Base-by-base conservation (phyloP, 2,888 invertebrate genomes). In the Lissonota sp. region DNA sequence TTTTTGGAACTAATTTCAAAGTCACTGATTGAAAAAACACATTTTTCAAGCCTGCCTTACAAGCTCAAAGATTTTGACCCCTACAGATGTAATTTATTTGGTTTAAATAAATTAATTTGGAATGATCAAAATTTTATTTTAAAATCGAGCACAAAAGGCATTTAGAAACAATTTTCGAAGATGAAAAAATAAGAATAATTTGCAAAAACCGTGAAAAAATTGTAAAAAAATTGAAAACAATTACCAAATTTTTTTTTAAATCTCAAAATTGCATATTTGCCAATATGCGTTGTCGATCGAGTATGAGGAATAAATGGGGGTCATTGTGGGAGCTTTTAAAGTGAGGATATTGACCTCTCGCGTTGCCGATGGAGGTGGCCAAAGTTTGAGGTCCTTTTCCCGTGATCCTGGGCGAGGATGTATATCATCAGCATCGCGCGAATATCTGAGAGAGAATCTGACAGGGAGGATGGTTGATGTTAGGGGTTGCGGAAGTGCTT, bases 381-480 rank as follows among this genome's bases (percentile, higher is more conserved):
- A 75, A 87, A 87, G 87, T 87, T 87, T 87, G 87, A 87, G 87
- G 87, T 87, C 85, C n/a, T 14, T n/a, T 6, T 12, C 84, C 78
- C 63, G 57, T 72, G 78, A 70, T 84, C 81, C 78, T 77, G 81
- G 79, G 78, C 79, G 74, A 71, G 83, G 57, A 79, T 78, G 85
- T 84, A n/a, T n/a, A n/a, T 87, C 86, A 80, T 87, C 70, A 74
- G 42, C 39, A n/a, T 62, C 73, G 55, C 49, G 58, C 12, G 14
- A 5, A 10, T 6, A 6, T 6, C 5, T 14, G 64, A 58, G n/a
- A 16, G 42, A 62, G 51, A 78, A 10, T 12, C 46, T 5, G 12
- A 37, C 6, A 12, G 10, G 44, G 8, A 62, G 46, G 40, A 14
- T 46, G 73, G 16, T 60, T 46, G 60, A 39, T n/a, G n/a, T n/a